Base-by-base conservation (phyloP, 2,113 vertebrate species). In the Coregonus clupeaformis region DNA sequence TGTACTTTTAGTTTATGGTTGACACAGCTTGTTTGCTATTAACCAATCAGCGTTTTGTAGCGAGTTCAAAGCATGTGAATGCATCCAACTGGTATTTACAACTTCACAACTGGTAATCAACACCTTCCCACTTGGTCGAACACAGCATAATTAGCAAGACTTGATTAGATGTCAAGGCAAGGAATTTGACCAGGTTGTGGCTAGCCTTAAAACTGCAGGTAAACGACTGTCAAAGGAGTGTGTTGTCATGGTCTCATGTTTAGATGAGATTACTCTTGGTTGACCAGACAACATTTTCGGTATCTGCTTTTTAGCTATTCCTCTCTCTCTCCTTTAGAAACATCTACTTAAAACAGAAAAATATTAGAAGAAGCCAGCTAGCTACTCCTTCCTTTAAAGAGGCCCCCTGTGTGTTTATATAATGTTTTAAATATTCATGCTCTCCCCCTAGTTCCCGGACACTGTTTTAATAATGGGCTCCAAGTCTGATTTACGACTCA, bases 381-480 rank as follows among this genome's bases (percentile, higher is more conserved):
- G 47, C 14, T 5, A 55, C 24, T 6, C 1, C 68, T 2, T 49
- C 12, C 16, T 16, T n/a, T 13, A 9, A 20, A 22, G 18, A 60
- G 42, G 29, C 49, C 4, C 6, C 60, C 14, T 3, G 59, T 64
- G 18, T 42, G 13, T 47, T 72, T 22, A 49, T 2, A 59, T 66
- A 29, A 18, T 32, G 5, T 72, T 67, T 57, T 22, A 73, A 68
- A 77, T 77, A 68, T 68, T 60, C 30, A 73, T 68, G 64, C 49
- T 62, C 49, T 47, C 32, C 45, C 22, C 65, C 11, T 24, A 52
- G 32, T 66, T 60, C 45, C 65, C 25, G 25, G 18, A 66, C 55
- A 29, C 36, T 18, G 25, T 69, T 73, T 63, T 73, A 52, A 29
- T 30, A 52, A 29, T 30, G 24, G 24, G 29, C 55, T 45, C 16